Percentiles rank a stretch among this genome's conserved stretches.
Evolutionary conservation across 2,113 vertebrate species (phyloP).

Genomic region (Catharus fuscescens): DNA sequence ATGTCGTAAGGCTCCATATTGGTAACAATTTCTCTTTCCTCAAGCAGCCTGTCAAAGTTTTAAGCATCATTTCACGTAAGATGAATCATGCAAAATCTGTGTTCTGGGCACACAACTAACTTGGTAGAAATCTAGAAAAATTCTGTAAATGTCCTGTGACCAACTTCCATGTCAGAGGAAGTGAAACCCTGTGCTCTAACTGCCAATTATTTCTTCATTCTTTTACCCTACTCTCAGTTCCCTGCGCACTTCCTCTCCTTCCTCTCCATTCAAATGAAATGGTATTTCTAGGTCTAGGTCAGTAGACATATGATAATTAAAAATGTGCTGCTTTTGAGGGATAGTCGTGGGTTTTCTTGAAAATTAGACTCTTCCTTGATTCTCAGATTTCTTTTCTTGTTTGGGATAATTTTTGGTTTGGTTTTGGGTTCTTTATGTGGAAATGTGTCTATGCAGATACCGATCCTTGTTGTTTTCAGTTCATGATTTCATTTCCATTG

Average conservation of each 20-base stretch:
- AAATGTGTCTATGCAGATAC: neutral
- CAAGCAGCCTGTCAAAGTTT: neutral
- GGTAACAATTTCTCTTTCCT: neutral
- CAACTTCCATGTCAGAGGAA: neutral
- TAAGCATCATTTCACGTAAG: neutral
- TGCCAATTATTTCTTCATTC: constrained; percentile 32
- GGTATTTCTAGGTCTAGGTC: constrained; percentile 13
- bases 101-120: neutral
- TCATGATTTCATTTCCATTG: neutral
- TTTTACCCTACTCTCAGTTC: constrained; percentile 29
- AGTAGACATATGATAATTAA: neutral
- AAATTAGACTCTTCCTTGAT: neutral
- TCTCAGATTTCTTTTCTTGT: neutral
- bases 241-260: neutral
- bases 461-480: neutral
- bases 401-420: neutral
- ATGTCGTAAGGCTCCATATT: neutral
- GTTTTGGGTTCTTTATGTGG: neutral
- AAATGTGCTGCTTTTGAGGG: neutral
- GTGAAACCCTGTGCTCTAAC: constrained; percentile 5
- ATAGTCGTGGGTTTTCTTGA: neutral
- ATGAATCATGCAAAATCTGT: neutral
- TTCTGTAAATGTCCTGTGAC: neutral
- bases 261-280: neutral
- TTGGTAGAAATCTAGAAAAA: neutral